A percentile compares a stretch with the other conserved stretches of the same genome.
These are phyloP conservation scores for Panthera uncia DNA, from an alignment of 2,113 vertebrate genomes.

Conservation along the genomic window DNA sequence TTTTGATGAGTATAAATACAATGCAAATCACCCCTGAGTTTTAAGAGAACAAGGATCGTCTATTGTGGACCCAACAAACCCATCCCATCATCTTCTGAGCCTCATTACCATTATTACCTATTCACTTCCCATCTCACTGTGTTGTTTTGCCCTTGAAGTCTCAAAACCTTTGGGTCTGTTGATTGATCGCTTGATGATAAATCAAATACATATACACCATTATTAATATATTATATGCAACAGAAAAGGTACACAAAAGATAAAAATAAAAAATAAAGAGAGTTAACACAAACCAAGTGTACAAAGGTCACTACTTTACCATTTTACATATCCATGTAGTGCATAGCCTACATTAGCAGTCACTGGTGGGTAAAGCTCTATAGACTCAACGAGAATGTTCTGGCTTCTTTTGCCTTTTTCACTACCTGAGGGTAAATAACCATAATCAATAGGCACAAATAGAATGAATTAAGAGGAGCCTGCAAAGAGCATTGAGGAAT, in stretches of 20 bases:
- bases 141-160: not conserved
- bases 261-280: not conserved
- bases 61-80: not conserved
- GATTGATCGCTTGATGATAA: constrained; percentile 1
- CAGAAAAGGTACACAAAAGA: not conserved
- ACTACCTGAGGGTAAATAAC: not conserved
- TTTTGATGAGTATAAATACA: not conserved
- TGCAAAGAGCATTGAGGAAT: constrained; percentile 26
- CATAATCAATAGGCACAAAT: not conserved
- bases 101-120: not conserved
- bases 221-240: not conserved
- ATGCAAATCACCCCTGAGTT: not conserved
- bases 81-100: not conserved
- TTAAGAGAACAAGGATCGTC: not conserved
- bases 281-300: not conserved
- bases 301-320: not conserved
- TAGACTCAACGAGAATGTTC: not conserved
- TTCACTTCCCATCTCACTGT: not conserved
- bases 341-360: not conserved
- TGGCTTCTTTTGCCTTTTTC: not conserved
- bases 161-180: not conserved
- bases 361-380: not conserved
- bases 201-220: not conserved
- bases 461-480: not conserved
- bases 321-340: not conserved